Evolutionary conservation across 2,797 vertebrate genomes (phyloP), one percentile per base, ranked within the genome.

Genomic region (Siniperca undulata): DNA sequence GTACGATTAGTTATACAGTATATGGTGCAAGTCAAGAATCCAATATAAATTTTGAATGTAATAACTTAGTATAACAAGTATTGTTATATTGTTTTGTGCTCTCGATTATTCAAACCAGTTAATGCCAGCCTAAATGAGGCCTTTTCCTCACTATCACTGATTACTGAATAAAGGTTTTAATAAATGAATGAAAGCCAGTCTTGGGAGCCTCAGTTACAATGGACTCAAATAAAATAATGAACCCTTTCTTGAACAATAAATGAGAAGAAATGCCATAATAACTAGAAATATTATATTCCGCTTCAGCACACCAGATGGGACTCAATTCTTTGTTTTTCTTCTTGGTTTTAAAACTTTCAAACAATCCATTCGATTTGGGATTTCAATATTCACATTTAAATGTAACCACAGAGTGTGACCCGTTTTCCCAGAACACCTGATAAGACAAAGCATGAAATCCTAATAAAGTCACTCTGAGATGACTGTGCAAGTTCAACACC

Each of bases 221-320:
- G 52, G n/a, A 61, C 27, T 56, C 16, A 20, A 9, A 52, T 77
- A 1, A 70, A 81, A 79, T 70, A 75, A 85, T 62, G 19, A 84
- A 50, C 11, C 56, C 46, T 66, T 65, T 77, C 9, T 48, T 67
- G 30, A 84, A 71, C 53, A 70, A 79, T 67, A 78, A 75, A 75
- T 58, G 20, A 74, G 70, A 83, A 74, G 46, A 83, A 74, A 81
- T 50, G 38, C 22, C 40, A 58, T 70, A 60, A 77, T 64, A 36
- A 70, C 30, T 9, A 10, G 20, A 69, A 17, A 73, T 80, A 50
- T 67, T 74, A 59, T 17, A 80, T 74, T 68, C 34, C 30, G 24
- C 56, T 74, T 70, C 64, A 74, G 27, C 19, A 65, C 9, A 62
- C 50, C 40, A 42, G 36, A 50, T 34, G 24, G 17, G 24, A 60